Conservation (phyloP, 1,140 invertebrate species). For the Conopomorpha cramerella region DNA sequence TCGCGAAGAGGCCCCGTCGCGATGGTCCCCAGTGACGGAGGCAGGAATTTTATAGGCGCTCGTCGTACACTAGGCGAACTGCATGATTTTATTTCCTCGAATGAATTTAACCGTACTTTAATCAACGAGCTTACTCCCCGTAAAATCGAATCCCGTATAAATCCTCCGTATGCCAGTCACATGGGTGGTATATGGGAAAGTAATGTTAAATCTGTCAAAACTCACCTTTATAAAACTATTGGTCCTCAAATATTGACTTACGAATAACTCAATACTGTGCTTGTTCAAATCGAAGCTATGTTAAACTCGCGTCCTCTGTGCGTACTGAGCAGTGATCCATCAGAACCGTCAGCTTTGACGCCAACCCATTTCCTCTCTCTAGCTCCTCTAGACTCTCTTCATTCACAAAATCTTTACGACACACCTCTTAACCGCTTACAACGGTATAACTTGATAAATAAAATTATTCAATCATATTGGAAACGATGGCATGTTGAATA, state of each 20-base stretch:
- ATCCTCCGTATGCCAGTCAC: background rate
- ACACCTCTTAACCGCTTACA: background rate
- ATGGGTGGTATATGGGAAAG: background rate
- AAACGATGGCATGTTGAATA: background rate
- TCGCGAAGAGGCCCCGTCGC: slow-evolving; percentile 11
- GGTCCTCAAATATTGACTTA: background rate
- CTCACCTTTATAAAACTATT: background rate
- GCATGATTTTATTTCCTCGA: too few species aligned
- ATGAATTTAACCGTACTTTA: too few species aligned
- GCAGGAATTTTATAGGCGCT: too few species aligned
- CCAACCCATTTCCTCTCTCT: background rate
- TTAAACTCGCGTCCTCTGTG: background rate
- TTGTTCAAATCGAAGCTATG: background rate
- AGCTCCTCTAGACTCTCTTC: background rate
- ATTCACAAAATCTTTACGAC: background rate
- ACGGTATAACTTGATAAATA: too few species aligned
- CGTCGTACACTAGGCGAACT: too few species aligned
- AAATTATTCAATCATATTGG: background rate
- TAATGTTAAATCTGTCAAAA: background rate
- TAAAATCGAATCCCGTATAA: too few species aligned
- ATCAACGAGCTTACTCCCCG: too few species aligned
- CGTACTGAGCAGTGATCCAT: background rate
- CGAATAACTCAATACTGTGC: background rate
- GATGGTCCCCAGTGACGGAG: slow-evolving; percentile 11
- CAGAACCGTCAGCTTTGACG: background rate